These are phyloP conservation scores for Takifugu bimaculatus DNA, from an alignment of 2,113 vertebrate genomes.

Conservation along the genomic window DNA sequence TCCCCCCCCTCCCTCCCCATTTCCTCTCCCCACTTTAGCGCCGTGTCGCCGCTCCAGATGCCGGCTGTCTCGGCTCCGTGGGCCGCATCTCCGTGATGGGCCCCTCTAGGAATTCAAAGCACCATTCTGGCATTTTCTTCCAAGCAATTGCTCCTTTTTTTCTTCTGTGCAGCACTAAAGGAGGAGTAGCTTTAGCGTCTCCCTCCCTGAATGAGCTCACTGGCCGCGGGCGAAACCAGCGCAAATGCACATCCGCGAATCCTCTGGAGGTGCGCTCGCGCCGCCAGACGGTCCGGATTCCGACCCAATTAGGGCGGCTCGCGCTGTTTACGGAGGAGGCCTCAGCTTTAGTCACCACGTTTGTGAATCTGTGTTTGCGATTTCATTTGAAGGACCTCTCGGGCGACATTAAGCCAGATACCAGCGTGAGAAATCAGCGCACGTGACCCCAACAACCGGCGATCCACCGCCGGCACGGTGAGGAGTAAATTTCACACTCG, in stretches of 20 bases:
- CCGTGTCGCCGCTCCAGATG: slow-evolving; percentile 67
- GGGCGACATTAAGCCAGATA: neutral
- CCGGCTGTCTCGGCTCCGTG: slow-evolving; percentile 65
- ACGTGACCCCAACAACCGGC: slow-evolving; percentile 47
- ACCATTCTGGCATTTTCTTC: slow-evolving; percentile 71
- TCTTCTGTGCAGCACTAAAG: slow-evolving; percentile 72
- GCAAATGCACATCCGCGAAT: slow-evolving; percentile 55
- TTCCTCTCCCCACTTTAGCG: slow-evolving; percentile 42
- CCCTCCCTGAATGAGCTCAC: slow-evolving; percentile 64
- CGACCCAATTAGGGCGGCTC: slow-evolving; percentile 57
- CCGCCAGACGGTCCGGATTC: slow-evolving; percentile 37
- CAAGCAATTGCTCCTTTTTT: slow-evolving; percentile 71
- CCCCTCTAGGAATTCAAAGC: slow-evolving; percentile 73
- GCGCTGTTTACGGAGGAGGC: slow-evolving; percentile 37
- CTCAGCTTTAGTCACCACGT: slow-evolving; percentile 40
- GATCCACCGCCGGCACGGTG: slow-evolving; percentile 24
- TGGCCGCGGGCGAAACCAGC: slow-evolving; percentile 64
- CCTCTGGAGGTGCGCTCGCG: slow-evolving; percentile 48
- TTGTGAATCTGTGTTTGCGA: neutral
- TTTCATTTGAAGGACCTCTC: neutral
- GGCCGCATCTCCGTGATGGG: slow-evolving; percentile 66
- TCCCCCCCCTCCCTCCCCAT: neutral
- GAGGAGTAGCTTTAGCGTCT: slow-evolving; percentile 66
- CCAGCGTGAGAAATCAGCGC: neutral
- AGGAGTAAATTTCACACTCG: slow-evolving; percentile 60